Evolutionary conservation across 2,888 invertebrate genomes (phyloP), one percentile per base, ranked within the genome.

Genomic region (Antheraea yamamai): DNA sequence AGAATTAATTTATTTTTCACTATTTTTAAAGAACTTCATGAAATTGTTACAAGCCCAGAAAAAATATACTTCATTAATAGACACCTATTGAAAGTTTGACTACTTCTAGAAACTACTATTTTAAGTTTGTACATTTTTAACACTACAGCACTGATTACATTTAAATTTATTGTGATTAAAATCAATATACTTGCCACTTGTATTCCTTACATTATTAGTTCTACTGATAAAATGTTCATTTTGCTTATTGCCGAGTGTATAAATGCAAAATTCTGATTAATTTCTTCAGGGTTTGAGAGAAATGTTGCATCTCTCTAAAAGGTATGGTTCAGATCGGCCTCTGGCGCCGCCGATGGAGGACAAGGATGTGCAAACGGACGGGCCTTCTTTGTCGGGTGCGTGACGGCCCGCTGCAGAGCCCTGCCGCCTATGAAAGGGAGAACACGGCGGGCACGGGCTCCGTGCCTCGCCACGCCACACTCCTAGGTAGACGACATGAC

Each of bases 241-340:
- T n/a, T 23, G 14, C n/a, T 7, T n/a, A n/a, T 61, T 51, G 14
- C 23, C n/a, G n/a, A 8, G 7, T n/a, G 1, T 2, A 14, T 51
- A 51, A 51, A 30, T 30, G 30, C 30, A 30, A 30, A 30, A 30
- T 26, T 66, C 14, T 66, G 16, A 30, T 73, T 20, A 66, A 72
- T 26, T 16, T 52, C 89, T 91, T 7, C 90, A 97, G 96, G 97
- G 97, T 52, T 93, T 99, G 81, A 95, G 98, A 79, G 98, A 99
- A 92, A 95, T 99, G 90, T 91, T 99, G 79, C 96, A 97, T 88
- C 96, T 98, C 76, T 97, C 97, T 0, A 96, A 96, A 85, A 96
- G 97, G 89, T 97, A 96, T 84, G 97, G 97, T 10, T 96, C 96
- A 4, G 94, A 94, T 73, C 88, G 93, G 14, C 84, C 89, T 18